Evolutionary conservation across 1,140 invertebrate genomes (phyloP).

Genomic region (Scaptomyza graminum): DNA sequence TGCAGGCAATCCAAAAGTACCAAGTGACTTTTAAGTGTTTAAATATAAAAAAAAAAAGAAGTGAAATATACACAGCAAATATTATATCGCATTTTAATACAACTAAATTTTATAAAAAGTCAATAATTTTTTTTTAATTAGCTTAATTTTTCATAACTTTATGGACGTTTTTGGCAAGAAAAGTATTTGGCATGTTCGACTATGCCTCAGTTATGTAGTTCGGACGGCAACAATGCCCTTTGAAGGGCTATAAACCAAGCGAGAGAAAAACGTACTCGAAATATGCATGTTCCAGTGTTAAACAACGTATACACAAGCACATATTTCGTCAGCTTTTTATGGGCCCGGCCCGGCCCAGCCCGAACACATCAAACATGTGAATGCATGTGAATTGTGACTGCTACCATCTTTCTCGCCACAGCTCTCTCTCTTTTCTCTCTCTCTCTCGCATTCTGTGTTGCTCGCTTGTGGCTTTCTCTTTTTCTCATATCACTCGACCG

Average conservation of each 20-base stretch:
- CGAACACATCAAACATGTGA: conserved; percentile 61
- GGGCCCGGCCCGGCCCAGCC: conserved; percentile 35
- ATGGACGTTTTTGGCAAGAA: too few species aligned
- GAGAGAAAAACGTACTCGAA: conserved; percentile 30
- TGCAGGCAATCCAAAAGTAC: too few species aligned
- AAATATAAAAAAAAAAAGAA: too few species aligned
- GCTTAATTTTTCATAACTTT: too few species aligned
- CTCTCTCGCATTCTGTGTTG: background rate
- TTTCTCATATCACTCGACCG: conserved; percentile 42
- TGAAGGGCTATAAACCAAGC: conserved; percentile 14
- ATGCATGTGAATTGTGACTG: conserved; percentile 46
- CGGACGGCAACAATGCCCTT: conserved; percentile 17
- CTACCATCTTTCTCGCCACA: conserved; percentile 1
- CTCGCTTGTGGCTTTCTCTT: background rate
- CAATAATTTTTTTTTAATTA: too few species aligned
- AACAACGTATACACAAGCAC: conserved; percentile 47
- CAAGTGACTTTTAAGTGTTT: too few species aligned
- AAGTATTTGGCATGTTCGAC: conserved; percentile 2
- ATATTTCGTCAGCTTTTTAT: conserved; percentile 65
- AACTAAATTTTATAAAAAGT: too few species aligned
- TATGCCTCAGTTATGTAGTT: background rate
- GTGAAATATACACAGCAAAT: too few species aligned
- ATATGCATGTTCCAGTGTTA: conserved; percentile 42
- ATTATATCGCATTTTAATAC: background rate
- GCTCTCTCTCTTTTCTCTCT: background rate